Base-by-base conservation (phyloP, 2,888 invertebrate species). In the Brachycybe producta region DNA sequence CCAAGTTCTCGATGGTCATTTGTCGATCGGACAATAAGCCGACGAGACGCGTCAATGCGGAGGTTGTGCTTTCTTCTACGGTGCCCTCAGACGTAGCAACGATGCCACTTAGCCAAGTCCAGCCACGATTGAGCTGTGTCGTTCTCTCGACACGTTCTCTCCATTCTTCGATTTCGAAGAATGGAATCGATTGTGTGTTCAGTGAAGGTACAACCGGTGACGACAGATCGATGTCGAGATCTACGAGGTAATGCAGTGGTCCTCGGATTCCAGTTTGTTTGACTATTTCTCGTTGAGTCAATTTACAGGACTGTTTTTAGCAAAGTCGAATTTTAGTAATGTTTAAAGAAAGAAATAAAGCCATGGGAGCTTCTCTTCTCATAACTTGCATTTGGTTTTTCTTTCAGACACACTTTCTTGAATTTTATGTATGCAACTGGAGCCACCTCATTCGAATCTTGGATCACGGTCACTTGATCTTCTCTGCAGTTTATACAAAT, bases 401-500 rank as follows among this genome's bases (percentile, higher is more conserved):
- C 71, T 69, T 83, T 82, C 61, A 94, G 72, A 61, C 81, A 82
- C 55, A 94, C 69, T 68, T 83, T 82, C 58, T 77, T 80, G 59
- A 97, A 78, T 68, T 85, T 88, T 52, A 97, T 73, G 68, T 91
- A 97, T 28, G 90, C 94, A 48, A 95, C 95, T 5, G 94, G 87
- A 26, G 92, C 91, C 63, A 97, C 81, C 2, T 85, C 81, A 73
- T 95, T 91, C 61, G 86, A 81, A 21, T 92, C 82, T 66, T 91
- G 90, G 57, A 87, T 77, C 52, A 95, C 78, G 61, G 82, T 76
- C 73, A 92, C 86, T 60, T 78, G 80, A 61, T 85, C 82, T 68
- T 86, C 85, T 64, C 87, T 87, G 71, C 57, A 70, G n/a, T 30
- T 30, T 30, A 30, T 11, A 30, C 8, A 30, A 30, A 30, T 30